Base-by-base conservation (phyloP, 2,113 vertebrate genomes). In the Scomber japonicus region DNA sequence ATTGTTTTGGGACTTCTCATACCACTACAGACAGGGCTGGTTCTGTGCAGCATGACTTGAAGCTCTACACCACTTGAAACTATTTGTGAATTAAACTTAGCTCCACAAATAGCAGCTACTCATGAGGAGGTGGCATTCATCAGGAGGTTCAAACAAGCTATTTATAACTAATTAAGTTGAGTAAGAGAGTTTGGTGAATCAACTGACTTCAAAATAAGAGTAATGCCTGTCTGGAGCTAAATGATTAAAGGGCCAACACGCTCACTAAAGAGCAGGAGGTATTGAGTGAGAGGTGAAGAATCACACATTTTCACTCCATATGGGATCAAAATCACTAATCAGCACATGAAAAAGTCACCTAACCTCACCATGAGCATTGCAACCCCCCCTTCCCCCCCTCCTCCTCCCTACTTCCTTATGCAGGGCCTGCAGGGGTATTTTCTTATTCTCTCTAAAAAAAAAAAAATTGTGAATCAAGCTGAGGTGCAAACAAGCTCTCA, bases 401-500 rank as follows among this genome's bases (percentile, higher is more conserved):
- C n/a, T n/a, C n/a, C 13, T 31, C 16, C 48, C 48, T 65, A 31
- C 31, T 53, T 68, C n/a, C 35, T 71, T 3, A 27, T 31, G 75
- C n/a, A 56, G 0, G 75, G 61, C 30, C 60, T 60, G 44, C 55
- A 54, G 60, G 65, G 70, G 64, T 59, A 15, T 76, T 75, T 53
- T 85, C 12, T 17, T 53, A 75, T 73, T 65, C 27, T 15, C 55
- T 40, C n/a, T n/a, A n/a, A n/a, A n/a, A n/a, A n/a, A 1, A 27
- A 72, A 69, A 59, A 51, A 56, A 24, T 15, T 60, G 61, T 68
- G 76, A 87, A 63, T 85, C 71, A 85, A 68, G 73, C 77, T 67
- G 70, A 64, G 81, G 81, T 72, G 79, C 69, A 65, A 88, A 84
- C 65, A 55, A 65, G 65, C 66, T 82, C 24, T 77, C 66, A 44